Evolutionary conservation across 2,113 vertebrate genomes (phyloP).

Genomic region (Probosciger aterrimus): DNA sequence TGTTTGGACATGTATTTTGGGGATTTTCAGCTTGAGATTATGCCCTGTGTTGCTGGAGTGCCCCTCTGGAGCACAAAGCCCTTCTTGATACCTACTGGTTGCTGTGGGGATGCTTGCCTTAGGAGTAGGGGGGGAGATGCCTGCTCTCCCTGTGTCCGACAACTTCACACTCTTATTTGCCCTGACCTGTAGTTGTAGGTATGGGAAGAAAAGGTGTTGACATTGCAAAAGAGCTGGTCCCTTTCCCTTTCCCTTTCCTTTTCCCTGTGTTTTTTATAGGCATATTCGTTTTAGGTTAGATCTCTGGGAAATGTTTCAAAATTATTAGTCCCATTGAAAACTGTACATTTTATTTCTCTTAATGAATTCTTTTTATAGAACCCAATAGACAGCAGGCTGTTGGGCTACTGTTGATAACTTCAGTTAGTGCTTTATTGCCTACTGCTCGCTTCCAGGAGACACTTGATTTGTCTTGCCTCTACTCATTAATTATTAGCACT

Average conservation of each 20-base stretch:
- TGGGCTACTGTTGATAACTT: neutral
- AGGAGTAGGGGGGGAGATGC: accelerated
- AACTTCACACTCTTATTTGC: neutral
- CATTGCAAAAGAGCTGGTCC: neutral
- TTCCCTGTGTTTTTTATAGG: neutral
- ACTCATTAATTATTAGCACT: conserved; percentile 25
- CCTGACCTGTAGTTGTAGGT: neutral
- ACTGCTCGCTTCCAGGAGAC: neutral
- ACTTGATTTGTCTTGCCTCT: neutral
- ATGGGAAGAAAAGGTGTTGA: neutral
- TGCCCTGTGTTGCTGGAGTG: accelerated
- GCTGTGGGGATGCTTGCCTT: neutral
- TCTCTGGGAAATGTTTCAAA: neutral
- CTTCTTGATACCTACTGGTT: neutral
- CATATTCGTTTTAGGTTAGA: neutral
- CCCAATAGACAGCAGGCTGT: neutral
- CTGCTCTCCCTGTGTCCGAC: neutral
- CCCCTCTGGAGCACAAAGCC: neutral
- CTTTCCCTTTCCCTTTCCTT: neutral
- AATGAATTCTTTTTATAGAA: neutral
- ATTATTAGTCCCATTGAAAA: neutral
- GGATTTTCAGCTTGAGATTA: neutral
- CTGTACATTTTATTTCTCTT: neutral
- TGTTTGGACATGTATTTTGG: neutral
- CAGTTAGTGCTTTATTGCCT: neutral